Base-by-base conservation (phyloP, 2,113 vertebrate genomes). In the Progne subis region DNA sequence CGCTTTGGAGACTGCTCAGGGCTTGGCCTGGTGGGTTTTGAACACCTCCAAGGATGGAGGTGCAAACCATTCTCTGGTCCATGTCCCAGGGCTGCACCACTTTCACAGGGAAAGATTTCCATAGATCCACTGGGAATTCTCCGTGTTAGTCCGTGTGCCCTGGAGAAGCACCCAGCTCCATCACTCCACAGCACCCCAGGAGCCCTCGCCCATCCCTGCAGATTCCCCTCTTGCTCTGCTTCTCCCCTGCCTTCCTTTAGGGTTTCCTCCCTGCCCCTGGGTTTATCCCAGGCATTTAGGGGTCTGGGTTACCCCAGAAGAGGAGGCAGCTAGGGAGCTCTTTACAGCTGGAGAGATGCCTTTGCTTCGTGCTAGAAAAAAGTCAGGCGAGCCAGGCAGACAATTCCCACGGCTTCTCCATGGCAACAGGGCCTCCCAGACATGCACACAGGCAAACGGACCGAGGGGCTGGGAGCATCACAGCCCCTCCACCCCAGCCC, bases 381-480 rank as follows among this genome's bases (percentile, higher is more conserved):
- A 93, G 88, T 82, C 67, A 69, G 92, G 74, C 47, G 0, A 95
- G 71, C 26, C 85, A 90, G 55, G 86, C 94, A 94, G 95, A 67
- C 88, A 52, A 76, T 77, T 97, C 91, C 94, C 94, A 95, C 82
- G 15, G 1, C 86, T 94, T 96, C 95, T 96, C 96, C 96, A 97
- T 97, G 96, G 96, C 96, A 97, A 97, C 96, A 81, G 94, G 95
- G 94, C 92, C 92, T 95, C 80, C 87, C 88, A 92, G 91, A 94
- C 64, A 85, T 0, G 1, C 68, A 80, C 14, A 23, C 39, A 88
- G 96, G 75, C 61, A 88, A 88, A 18, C 10, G 9, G 82, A 74
- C 47, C 3, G 6, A 70, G 90, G 77, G 88, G 64, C 47, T n/a
- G 24, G 55, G 37, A 97, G 88, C 76, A 60, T 8, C 5, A 0